Conservation (phyloP, 2,888 invertebrate genomes). For the Synanthedon andrenaeformis region DNA sequence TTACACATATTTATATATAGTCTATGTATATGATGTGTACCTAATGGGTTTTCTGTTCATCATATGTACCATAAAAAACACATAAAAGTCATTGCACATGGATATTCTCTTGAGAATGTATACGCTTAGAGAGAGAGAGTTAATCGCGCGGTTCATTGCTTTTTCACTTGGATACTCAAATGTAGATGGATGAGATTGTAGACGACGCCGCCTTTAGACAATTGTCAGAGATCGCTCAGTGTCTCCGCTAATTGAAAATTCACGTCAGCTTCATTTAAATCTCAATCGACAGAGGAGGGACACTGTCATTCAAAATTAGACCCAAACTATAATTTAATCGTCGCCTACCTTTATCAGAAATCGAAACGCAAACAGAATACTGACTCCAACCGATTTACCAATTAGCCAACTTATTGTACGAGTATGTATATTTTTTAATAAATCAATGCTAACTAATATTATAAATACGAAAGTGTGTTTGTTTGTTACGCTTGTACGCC, state of each 20-base stretch:
- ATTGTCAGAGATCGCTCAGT: conserved; percentile 64
- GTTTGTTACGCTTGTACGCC: too few species aligned
- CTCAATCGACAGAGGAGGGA: conserved; percentile 48
- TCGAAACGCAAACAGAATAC: conserved; percentile 16
- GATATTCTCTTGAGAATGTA: neutral
- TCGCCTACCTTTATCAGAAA: conserved; percentile 24
- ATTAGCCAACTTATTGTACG: too few species aligned
- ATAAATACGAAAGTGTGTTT: too few species aligned
- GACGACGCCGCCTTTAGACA: conserved; percentile 48
- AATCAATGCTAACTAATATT: too few species aligned
- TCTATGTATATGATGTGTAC: too few species aligned
- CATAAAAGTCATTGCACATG: neutral
- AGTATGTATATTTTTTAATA: too few species aligned
- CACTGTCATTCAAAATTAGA: conserved; percentile 41
- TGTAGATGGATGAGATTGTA: conserved; percentile 61
- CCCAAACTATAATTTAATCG: conserved; percentile 34
- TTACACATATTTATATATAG: too few species aligned
- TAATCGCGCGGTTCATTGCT: conserved; percentile 65
- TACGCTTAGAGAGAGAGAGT: conserved; percentile 43
- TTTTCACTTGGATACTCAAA: conserved; percentile 67
- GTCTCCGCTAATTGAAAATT: conserved; percentile 66
- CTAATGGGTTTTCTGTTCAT: too few species aligned
- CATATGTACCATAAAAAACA: too few species aligned
- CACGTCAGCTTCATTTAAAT: conserved; percentile 62
- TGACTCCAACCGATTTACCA: neutral